Evolutionary conservation across 2,113 vertebrate genomes (phyloP).

Genomic region (Mola mola): DNA sequence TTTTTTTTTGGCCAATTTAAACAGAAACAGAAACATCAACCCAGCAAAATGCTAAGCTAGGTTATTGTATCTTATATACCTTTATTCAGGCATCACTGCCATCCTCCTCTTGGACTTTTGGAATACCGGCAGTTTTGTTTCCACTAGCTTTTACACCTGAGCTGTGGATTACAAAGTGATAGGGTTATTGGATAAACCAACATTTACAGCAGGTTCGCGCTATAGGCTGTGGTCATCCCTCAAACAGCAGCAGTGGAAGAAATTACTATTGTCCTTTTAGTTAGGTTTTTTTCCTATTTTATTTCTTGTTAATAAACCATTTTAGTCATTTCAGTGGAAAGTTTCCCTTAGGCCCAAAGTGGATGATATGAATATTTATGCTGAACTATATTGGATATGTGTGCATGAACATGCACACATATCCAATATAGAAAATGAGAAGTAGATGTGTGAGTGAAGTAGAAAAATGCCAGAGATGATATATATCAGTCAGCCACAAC

Average conservation of each 20-base stretch:
- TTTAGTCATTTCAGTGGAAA: background rate
- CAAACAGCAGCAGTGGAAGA: background rate
- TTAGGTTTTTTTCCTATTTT: background rate
- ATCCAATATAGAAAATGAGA: background rate
- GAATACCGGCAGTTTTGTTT: background rate
- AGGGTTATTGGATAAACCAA: slow-evolving; percentile 23
- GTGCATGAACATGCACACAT: background rate
- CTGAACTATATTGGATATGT: background rate
- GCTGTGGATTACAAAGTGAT: too few species aligned
- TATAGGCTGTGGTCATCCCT: slow-evolving; percentile 9
- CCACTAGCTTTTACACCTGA: background rate
- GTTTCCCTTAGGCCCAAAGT: too few species aligned
- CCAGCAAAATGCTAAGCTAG: too few species aligned
- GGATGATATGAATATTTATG: too few species aligned
- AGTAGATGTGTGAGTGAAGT: background rate
- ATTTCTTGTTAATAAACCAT: background rate
- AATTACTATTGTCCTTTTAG: slow-evolving; percentile 4
- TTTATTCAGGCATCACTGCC: background rate
- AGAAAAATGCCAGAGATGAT: background rate
- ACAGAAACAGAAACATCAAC: too few species aligned
- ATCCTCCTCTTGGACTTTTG: background rate
- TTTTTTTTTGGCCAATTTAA: too few species aligned
- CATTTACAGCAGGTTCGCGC: slow-evolving; percentile 18
- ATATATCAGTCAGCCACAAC: too few species aligned
- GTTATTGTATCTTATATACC: too few species aligned